These are phyloP conservation scores for Crotophaga sulcirostris DNA, from an alignment of 2,113 vertebrate genomes.

Conservation along the genomic window DNA sequence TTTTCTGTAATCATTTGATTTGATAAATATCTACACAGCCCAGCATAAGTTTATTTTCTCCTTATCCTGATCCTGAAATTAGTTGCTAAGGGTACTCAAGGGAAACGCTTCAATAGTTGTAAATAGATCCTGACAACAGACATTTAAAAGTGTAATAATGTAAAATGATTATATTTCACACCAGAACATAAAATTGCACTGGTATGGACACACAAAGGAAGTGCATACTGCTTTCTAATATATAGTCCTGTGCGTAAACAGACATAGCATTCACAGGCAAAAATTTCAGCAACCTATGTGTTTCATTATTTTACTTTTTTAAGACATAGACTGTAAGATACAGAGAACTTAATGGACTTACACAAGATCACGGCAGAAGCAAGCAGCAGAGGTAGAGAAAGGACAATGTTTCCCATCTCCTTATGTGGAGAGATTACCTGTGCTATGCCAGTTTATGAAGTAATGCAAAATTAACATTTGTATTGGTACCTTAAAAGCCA, in stretches of 20 bases:
- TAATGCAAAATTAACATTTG: background rate
- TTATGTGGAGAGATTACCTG: background rate
- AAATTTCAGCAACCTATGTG: background rate
- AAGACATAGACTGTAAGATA: background rate
- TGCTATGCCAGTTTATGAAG: background rate
- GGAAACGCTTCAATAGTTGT: conserved; percentile 27
- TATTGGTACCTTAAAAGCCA: background rate
- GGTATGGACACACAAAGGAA: background rate
- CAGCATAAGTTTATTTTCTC: conserved; percentile 42
- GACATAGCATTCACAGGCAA: background rate
- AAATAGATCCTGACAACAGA: conserved; percentile 36
- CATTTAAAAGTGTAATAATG: conserved; percentile 22
- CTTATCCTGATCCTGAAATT: conserved; percentile 46
- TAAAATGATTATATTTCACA: conserved; percentile 6
- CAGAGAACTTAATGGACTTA: background rate
- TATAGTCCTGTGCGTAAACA: background rate
- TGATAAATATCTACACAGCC: conserved; percentile 32
- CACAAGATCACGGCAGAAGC: background rate
- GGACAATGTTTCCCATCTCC: background rate
- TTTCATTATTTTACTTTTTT: background rate
- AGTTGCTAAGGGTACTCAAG: conserved; percentile 39
- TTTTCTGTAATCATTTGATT: conserved; percentile 57
- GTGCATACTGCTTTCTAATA: background rate
- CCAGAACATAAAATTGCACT: background rate
- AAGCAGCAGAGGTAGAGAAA: background rate